Evolutionary conservation across 1,140 invertebrate species (phyloP).

Genomic region (Apolygus lucorum): DNA sequence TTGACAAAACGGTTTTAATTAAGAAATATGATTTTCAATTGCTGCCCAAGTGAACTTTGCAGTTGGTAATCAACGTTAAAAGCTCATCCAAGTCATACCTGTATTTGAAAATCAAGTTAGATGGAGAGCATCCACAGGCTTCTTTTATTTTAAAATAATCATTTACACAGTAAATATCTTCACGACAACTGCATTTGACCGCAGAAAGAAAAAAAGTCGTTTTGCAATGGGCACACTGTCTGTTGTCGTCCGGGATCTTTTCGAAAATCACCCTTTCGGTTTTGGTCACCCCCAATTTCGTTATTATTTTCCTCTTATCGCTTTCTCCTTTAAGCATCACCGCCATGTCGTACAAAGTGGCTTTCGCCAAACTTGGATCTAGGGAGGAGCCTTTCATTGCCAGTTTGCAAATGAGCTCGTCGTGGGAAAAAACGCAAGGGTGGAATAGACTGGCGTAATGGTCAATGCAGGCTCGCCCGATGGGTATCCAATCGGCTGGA

Average conservation of each 20-base stretch:
- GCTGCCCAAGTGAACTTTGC: no score
- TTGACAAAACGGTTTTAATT: no score
- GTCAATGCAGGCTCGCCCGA: conserved; percentile 87
- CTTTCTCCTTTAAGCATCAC: conserved; percentile 86
- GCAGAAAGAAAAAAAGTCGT: conserved; percentile 96
- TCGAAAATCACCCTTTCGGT: conserved; percentile 72
- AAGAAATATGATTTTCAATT: no score
- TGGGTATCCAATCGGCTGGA: conserved; percentile 93
- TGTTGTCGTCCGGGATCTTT: conserved; percentile 85
- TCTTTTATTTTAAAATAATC: conserved; percentile 77
- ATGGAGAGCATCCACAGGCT: conserved; percentile 67
- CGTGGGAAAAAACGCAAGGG: conserved; percentile 98
- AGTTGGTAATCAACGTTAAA: no score
- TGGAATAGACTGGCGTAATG: conserved; percentile 90
- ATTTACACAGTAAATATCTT: conserved; percentile 70
- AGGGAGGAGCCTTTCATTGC: conserved; percentile 76
- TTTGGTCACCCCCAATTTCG: conserved; percentile 70
- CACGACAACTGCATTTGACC: conserved; percentile 58
- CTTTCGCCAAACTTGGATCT: conserved; percentile 75
- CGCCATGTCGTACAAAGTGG: conserved; percentile 88
- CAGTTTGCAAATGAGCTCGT: conserved; percentile 98
- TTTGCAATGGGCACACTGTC: conserved; percentile 91
- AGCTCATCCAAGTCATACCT: conserved; percentile 90
- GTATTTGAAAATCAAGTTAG: conserved; percentile 73
- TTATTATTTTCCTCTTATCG: conserved; percentile 59